These are phyloP conservation scores for Epistrophe eligans DNA, from an alignment of 2,888 invertebrate species.

Conservation along the genomic window DNA sequence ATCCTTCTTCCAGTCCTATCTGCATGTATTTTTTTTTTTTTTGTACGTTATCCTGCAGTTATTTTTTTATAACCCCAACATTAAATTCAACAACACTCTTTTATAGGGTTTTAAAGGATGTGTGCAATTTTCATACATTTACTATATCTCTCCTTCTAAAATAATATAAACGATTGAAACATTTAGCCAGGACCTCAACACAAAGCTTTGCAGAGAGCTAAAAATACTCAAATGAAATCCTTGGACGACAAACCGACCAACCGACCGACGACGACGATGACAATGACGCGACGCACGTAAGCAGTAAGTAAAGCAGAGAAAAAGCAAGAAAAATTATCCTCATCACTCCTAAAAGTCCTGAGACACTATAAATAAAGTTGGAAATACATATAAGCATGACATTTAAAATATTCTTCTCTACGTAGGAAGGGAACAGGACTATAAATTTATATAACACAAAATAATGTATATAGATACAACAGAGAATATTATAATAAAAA, in stretches of 20 bases:
- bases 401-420: slow-evolving; percentile 64
- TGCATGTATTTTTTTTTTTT: slow-evolving; percentile 34
- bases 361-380: slow-evolving; percentile 67
- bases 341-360: slow-evolving; percentile 66
- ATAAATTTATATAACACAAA: slow-evolving; percentile 24
- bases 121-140: slow-evolving; percentile 23
- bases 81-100: slow-evolving; percentile 51
- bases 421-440: slow-evolving; percentile 46
- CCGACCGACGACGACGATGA: too few species aligned
- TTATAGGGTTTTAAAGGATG: slow-evolving; percentile 22
- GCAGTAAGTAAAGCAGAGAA: slow-evolving; percentile 39
- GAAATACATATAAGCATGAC: slow-evolving; percentile 65
- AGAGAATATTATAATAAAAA: slow-evolving; percentile 29
- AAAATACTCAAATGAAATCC: slow-evolving; percentile 15
- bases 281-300: not conserved
- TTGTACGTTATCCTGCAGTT: slow-evolving; percentile 17
- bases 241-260: not conserved
- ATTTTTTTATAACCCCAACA: slow-evolving; percentile 43
- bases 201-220: slow-evolving; percentile 8
- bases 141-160: slow-evolving; percentile 19
- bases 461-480: slow-evolving; percentile 49
- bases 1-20: slow-evolving; percentile 59
- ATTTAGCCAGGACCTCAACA: slow-evolving; percentile 50
- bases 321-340: slow-evolving; percentile 68
- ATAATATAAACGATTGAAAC: slow-evolving; percentile 56